Evolutionary conservation across 2,888 invertebrate species (phyloP), one percentile per base, ranked within the genome.

Genomic region (Hipparchia sbordonii): DNA sequence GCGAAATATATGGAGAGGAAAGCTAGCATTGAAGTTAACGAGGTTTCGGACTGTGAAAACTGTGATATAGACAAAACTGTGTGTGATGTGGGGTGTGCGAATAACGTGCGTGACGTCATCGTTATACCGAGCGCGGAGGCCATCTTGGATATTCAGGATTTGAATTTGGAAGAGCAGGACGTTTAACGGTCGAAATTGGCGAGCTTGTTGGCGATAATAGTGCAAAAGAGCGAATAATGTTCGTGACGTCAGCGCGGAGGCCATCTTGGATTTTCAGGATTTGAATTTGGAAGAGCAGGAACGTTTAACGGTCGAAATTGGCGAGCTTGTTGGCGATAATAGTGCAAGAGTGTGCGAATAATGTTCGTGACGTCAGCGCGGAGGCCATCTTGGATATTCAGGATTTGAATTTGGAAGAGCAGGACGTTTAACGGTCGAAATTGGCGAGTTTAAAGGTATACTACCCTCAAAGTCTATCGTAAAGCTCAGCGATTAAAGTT

Each of bases 121-220:
- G 91, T 91, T 6, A 90, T 91, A 87, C 89, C 88, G 0, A 91
- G 91, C 78, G 90, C 89, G 8, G 92, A 91, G 74, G 91, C 91
- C 66, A 91, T 90, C 8, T 83, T 92, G 77, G 90, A 91, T 79
- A 88, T 87, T 45, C 90, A 87, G 57, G 46, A 63, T 73, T 71
- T 71, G 73, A 73, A 71, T 70, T 63, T 73, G 56, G 73, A 73
- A 73, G 56, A 61, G 45, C 46, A 46, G 39, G 46, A 33, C 8
- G 33, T 57, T 46, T 57, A 59, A 8, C 39, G 39, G 12, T 51
- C 48, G 48, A n/a, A n/a, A 48, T 48, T 63, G n/a, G 2, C 48
- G 13, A 13, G n/a, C n/a, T n/a, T n/a, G n/a, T n/a, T n/a, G n/a
- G n/a, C n/a, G n/a, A n/a, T n/a, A n/a, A n/a, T n/a, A n/a, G n/a